Conservation (phyloP, 2,113 vertebrate species). For the Brienomyrus brachyistius region DNA sequence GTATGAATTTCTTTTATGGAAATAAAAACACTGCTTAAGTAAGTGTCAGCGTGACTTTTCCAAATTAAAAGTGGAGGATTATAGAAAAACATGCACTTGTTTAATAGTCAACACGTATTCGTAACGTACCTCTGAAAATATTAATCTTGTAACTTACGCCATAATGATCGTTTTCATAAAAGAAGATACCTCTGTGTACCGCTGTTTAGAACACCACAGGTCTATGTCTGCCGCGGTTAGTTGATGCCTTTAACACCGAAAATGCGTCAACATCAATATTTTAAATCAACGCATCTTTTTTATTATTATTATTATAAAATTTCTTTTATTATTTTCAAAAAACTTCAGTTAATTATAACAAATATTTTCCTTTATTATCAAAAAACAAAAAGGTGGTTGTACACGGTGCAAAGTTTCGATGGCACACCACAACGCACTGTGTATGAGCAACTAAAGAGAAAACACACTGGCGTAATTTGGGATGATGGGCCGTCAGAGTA, state of each 20-base stretch:
- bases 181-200: not conserved
- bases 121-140: not conserved
- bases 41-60: not conserved
- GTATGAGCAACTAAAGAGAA: not conserved
- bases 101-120: not conserved
- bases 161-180: not conserved
- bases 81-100: not conserved
- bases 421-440: not conserved
- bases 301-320: not conserved
- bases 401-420: no score
- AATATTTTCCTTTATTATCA: no score
- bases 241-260: not conserved
- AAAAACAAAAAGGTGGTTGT: no score
- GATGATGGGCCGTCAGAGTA: not conserved
- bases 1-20: not conserved
- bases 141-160: not conserved
- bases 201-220: not conserved
- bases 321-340: no score
- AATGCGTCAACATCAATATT: not conserved
- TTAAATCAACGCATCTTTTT: not conserved
- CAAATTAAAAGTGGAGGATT: not conserved
- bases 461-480: not conserved
- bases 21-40: not conserved
- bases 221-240: not conserved
- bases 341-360: no score